Percentiles rank a stretch among this genome's conserved stretches.
These are phyloP conservation scores for Pangasianodon gigas DNA, from an alignment of 2,113 vertebrate genomes.

Conservation along the genomic window DNA sequence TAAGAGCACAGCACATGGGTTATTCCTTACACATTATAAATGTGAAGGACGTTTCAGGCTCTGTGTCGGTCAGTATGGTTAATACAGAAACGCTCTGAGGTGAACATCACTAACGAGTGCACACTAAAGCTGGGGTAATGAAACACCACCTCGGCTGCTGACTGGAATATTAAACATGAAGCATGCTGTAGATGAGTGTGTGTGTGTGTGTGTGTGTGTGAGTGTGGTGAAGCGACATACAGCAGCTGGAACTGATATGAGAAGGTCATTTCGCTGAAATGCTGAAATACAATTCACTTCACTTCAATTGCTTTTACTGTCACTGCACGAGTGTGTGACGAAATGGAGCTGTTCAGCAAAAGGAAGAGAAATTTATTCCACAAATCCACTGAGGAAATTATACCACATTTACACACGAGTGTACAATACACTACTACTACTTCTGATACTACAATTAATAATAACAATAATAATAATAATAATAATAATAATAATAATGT, in stretches of 20 bases:
- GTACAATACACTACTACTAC: background rate
- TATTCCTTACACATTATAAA: background rate
- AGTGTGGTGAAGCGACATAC: background rate
- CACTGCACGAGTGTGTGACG: background rate
- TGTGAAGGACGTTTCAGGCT: background rate
- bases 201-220: background rate
- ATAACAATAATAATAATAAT: background rate
- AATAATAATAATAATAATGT: background rate
- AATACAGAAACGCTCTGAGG: no score
- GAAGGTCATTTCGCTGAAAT: background rate
- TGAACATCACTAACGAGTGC: background rate
- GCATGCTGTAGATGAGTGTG: background rate
- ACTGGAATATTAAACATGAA: background rate
- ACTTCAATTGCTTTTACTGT: conserved; percentile 1
- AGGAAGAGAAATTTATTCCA: background rate
- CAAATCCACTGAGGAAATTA: background rate
- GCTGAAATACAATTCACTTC: conserved; percentile 9
- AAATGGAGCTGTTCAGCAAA: background rate
- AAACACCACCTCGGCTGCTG: background rate
- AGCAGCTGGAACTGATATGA: conserved; percentile 7
- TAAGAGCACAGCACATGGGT: background rate
- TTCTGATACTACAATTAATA: background rate
- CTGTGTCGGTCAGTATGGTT: background rate
- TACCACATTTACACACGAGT: background rate
- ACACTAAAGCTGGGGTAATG: background rate